phyloP scores from a whole-genome alignment of 2,113 vertebrate genomes.

The Syrrhaptes paradoxus region DNA sequence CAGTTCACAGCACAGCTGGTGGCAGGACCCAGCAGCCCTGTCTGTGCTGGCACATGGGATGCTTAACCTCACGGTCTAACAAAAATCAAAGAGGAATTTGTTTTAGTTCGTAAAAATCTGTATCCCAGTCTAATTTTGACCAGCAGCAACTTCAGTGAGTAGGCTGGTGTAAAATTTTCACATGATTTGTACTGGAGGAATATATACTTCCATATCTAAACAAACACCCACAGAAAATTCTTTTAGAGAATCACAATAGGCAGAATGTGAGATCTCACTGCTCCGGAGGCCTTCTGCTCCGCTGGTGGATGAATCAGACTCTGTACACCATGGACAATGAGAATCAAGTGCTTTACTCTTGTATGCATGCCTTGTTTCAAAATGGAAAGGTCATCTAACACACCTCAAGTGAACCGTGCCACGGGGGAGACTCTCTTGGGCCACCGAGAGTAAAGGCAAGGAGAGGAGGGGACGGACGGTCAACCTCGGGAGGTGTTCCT shows the following conservation, averaged over 20 bases:
- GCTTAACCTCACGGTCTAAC: not conserved
- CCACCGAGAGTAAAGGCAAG: not conserved
- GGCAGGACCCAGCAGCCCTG: not conserved
- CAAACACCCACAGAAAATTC: constrained; percentile 35
- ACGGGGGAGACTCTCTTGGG: not conserved
- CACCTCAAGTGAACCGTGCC: not conserved
- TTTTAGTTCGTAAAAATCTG: constrained; percentile 31
- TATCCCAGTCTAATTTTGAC: constrained; percentile 35
- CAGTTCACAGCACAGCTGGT: not conserved
- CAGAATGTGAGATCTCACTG: not conserved
- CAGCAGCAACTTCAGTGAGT: constrained; percentile 23
- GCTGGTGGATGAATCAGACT: not conserved
- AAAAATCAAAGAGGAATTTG: constrained; percentile 4
- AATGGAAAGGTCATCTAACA: not conserved
- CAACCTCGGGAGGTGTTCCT: not conserved
- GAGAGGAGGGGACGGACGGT: not conserved
- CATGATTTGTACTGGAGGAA: constrained; percentile 28
- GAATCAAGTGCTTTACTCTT: not conserved
- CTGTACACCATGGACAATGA: not conserved
- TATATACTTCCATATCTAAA: constrained; percentile 30
- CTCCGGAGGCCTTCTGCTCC: not conserved
- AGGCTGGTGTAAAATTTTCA: constrained; percentile 43
- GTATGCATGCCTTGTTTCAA: not conserved
- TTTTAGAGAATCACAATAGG: constrained; percentile 19
- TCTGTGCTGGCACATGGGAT: not conserved